Conservation (phyloP, 2,797 vertebrate species). For the Coranthus polyacanthus region DNA sequence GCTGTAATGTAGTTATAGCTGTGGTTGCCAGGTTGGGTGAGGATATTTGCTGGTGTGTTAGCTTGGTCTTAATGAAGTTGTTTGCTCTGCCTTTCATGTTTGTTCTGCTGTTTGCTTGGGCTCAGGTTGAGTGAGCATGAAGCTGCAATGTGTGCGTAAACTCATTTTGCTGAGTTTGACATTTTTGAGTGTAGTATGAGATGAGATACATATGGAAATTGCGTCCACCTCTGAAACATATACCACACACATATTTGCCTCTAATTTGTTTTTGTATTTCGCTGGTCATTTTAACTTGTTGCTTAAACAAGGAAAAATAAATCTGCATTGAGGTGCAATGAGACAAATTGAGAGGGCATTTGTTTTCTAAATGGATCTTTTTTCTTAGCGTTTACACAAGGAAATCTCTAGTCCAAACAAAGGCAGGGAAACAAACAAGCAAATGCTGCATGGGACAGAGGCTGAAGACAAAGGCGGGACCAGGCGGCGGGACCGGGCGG, state of each 20-base stretch:
- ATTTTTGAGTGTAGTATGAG: too few relatives aligned
- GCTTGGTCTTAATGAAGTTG: constrained; percentile 51
- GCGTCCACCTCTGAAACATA: constrained; percentile 18
- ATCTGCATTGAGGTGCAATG: constrained; percentile 28
- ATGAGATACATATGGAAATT: constrained; percentile 4
- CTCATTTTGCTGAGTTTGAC: constrained; percentile 37
- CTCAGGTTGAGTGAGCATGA: constrained; percentile 19
- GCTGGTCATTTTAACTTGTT: constrained; percentile 36
- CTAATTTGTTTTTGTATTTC: constrained; percentile 15
- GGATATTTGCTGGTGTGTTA: constrained; percentile 54
- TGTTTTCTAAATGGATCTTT: constrained; percentile 43
- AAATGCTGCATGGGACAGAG: constrained; percentile 48
- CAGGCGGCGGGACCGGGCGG: constrained; percentile 21
- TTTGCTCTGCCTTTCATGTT: constrained; percentile 49
- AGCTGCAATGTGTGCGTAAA: constrained; percentile 26
- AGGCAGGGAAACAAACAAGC: constrained; percentile 82
- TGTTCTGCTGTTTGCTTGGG: constrained; percentile 56
- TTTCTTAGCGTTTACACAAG: constrained; percentile 70
- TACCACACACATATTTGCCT: neutral
- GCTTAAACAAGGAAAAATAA: constrained; percentile 44
- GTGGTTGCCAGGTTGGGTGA: constrained; percentile 42
- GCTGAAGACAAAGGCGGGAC: constrained; percentile 38
- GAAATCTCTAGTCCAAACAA: constrained; percentile 81
- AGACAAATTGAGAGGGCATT: constrained; percentile 39
- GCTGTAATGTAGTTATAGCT: constrained; percentile 25